Base-by-base conservation (phyloP, 2,797 vertebrate species). In the Epinephelus awoara region DNA sequence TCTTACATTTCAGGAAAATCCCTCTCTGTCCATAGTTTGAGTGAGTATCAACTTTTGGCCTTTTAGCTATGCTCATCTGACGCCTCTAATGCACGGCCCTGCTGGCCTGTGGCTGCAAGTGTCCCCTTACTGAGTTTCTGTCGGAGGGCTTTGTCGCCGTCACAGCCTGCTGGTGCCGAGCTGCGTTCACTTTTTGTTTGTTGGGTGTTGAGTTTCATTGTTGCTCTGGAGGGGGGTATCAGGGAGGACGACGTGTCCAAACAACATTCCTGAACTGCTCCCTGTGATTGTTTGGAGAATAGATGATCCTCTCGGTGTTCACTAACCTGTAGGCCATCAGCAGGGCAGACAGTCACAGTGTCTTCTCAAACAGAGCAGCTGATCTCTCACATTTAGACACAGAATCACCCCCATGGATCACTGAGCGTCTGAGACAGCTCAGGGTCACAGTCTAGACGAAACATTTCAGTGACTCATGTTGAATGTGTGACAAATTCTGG, bases 121-220 rank as follows among this genome's bases (percentile, higher is more conserved):
- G 74, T 88, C 84, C 46, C 77, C 84, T 92, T 91, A 89, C 90
- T 46, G 19, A 85, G 84, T 90, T 90, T 92, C 86, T 88, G 68
- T 83, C 66, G 66, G 63, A 0, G 6, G 23, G 18, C 72, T 89
- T 83, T 83, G 75, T 89, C 76, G 11, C 50, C 2, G 5, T 23
- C 58, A 3, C 3, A 51, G 34, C 59, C 67, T 57, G 50, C 70
- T 71, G 79, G 55, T 89, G 81, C 71, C n/a, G 21, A 23, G 44
- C 68, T 50, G 27, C 11, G 7, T 80, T 81, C 49, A 25, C 10
- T 67, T 79, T 85, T 80, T 87, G 79, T 90, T 68, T 81, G 78
- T 63, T 21, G 64, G 67, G 73, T 88, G 61, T 93, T n/a, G 38
- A 46, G 67, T 92, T 90, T 79, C 65, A 23, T 61, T 85, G 88